These are phyloP conservation scores for Limnephilus marmoratus DNA, from an alignment of 2,888 invertebrate genomes.

Conservation along the genomic window DNA sequence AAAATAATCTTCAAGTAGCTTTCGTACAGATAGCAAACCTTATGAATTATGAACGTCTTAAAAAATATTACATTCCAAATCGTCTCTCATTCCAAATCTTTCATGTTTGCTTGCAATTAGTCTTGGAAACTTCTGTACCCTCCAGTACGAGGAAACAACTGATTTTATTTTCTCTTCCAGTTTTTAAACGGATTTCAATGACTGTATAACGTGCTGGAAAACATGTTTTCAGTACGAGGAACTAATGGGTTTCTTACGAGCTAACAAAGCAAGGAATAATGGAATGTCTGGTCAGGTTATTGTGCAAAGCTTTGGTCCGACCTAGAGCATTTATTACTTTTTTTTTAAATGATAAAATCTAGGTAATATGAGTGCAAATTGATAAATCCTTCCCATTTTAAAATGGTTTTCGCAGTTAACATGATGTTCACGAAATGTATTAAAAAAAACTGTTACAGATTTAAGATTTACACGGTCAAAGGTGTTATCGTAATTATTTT, in stretches of 20 bases:
- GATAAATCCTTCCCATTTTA: neutral
- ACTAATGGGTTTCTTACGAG: slow-evolving; percentile 50
- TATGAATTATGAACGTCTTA: neutral
- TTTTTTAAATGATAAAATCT: neutral
- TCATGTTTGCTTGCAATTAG: neutral
- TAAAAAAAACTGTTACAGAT: too few species aligned
- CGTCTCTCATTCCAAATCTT: neutral
- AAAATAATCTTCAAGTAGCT: too few species aligned
- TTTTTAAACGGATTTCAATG: slow-evolving; percentile 24
- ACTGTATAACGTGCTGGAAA: slow-evolving; percentile 17
- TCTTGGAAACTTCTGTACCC: neutral
- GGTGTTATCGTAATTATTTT: too few species aligned
- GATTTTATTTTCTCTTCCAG: neutral
- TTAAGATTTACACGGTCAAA: too few species aligned
- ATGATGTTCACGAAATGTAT: too few species aligned
- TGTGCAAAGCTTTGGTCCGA: neutral
- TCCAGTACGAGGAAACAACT: neutral
- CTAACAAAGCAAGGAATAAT: slow-evolving; percentile 38
- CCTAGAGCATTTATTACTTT: neutral
- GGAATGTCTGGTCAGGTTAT: neutral
- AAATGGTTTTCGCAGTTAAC: too few species aligned
- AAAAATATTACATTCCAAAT: neutral
- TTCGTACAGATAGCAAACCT: too few species aligned
- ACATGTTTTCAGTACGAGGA: slow-evolving; percentile 48
- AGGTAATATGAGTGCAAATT: neutral